Conservation (phyloP, 2,113 vertebrate species). For the Ploceus nigricollis region DNA sequence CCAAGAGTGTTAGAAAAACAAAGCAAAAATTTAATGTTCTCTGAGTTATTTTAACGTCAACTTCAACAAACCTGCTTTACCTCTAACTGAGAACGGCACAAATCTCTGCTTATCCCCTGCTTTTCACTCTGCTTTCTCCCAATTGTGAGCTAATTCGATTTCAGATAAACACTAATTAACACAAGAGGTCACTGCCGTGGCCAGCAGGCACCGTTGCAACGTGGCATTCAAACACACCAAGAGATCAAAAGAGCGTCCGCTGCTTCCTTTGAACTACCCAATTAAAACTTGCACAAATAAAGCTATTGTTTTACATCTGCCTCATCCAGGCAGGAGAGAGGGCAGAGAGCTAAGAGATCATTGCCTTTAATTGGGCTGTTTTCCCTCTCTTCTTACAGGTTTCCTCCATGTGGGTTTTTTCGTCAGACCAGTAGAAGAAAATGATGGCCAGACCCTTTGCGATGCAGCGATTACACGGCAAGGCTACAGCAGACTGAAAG, state of each 20-base stretch:
- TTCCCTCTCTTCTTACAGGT: not conserved
- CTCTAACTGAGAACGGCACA: not conserved
- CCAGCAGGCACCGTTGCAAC: slow-evolving; percentile 2
- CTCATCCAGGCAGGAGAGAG: not conserved
- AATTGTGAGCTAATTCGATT: slow-evolving; percentile 41
- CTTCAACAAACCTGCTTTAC: not conserved
- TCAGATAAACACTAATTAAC: slow-evolving; percentile 64
- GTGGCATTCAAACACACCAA: not conserved
- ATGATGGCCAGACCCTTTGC: not conserved
- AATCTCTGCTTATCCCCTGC: not conserved
- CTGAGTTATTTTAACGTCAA: not conserved
- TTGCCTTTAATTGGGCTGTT: slow-evolving; percentile 37
- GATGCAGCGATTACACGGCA: not conserved
- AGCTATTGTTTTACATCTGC: slow-evolving; percentile 53
- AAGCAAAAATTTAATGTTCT: not conserved
- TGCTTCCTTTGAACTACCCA: slow-evolving; percentile 50
- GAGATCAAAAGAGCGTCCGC: slow-evolving; percentile 7
- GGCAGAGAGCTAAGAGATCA: slow-evolving; percentile 12
- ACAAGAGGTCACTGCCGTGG: slow-evolving; percentile 20
- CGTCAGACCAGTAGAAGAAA: not conserved
- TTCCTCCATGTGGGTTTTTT: not conserved
- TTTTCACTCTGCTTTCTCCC: slow-evolving; percentile 34
- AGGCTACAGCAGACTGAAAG: slow-evolving; percentile 1
- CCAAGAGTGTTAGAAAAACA: slow-evolving; percentile 25
- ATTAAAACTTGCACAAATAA: slow-evolving; percentile 63